Evolutionary conservation across 2,797 vertebrate genomes (phyloP).

Genomic region (Adelosebastes latens): DNA sequence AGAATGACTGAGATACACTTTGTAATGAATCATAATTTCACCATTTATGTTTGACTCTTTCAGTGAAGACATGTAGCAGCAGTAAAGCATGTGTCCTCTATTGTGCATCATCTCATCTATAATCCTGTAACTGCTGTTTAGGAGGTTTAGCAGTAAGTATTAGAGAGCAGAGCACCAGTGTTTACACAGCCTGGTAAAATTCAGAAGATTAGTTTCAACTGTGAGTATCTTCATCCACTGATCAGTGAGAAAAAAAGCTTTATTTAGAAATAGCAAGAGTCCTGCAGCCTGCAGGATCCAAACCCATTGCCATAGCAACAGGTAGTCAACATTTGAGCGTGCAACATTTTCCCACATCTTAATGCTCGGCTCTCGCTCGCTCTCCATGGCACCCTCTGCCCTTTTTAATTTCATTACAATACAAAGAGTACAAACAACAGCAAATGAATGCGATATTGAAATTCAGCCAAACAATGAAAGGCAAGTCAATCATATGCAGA

Average conservation of each 20-base stretch:
- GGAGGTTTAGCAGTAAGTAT: conserved; percentile 40
- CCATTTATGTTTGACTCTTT: conserved; percentile 7
- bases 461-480: conserved; percentile 54
- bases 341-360: conserved; percentile 77
- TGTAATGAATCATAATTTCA: neutral
- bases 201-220: conserved; percentile 71
- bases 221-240: conserved; percentile 75
- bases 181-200: conserved; percentile 56
- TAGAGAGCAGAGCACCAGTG: conserved; percentile 25
- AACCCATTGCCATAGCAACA: conserved; percentile 86
- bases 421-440: conserved; percentile 53
- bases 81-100: conserved; percentile 3
- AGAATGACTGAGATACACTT: conserved; percentile 9
- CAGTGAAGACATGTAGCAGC: conserved; percentile 3
- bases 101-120: conserved; percentile 36
- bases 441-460: conserved; percentile 57
- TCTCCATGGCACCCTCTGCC: conserved; percentile 67
- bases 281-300: conserved; percentile 81
- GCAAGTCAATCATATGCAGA: conserved; percentile 28
- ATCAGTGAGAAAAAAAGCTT: conserved; percentile 81
- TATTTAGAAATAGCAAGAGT: conserved; percentile 87
- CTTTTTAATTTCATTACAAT: conserved; percentile 73
- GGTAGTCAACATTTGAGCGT: conserved; percentile 85
- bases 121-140: conserved; percentile 48
- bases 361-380: conserved; percentile 64